phyloP scores from a whole-genome alignment of 2,888 invertebrate genomes.

The Tinea semifulvella region DNA sequence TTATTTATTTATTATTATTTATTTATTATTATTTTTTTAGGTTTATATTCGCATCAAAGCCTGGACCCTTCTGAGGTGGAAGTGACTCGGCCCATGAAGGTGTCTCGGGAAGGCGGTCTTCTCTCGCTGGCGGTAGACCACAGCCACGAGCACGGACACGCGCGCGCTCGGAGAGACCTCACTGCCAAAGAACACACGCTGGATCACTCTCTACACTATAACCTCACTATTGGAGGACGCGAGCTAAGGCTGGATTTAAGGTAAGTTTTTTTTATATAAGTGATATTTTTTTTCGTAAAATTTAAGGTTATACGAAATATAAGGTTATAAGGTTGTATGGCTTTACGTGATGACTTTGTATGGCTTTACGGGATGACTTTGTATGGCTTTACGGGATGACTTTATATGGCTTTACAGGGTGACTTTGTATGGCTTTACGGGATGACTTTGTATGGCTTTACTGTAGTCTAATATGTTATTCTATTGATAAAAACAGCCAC shows the following conservation, averaged over 20 bases:
- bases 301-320: too few species aligned
- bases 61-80: slow-evolving; percentile 63
- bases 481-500: too few species aligned
- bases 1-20: too few species aligned
- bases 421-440: too few species aligned
- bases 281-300: too few species aligned
- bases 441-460: too few species aligned
- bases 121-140: slow-evolving; percentile 65
- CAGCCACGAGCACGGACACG: slow-evolving; percentile 56
- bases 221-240: slow-evolving; percentile 53
- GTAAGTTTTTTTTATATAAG: slow-evolving; percentile 22
- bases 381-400: too few species aligned
- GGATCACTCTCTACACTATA: slow-evolving; percentile 51
- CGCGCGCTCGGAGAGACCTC: slow-evolving; percentile 59
- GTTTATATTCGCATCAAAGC: slow-evolving; percentile 58
- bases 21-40: slow-evolving; percentile 32
- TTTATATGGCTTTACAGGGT: too few species aligned
- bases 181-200: slow-evolving; percentile 36
- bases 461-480: too few species aligned
- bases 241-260: slow-evolving; percentile 54
- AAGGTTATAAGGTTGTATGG: too few species aligned
- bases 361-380: too few species aligned
- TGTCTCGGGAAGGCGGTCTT: slow-evolving; percentile 63
- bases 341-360: too few species aligned
- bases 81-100: slow-evolving; percentile 69